Base-by-base conservation (phyloP, 2,113 vertebrate species). In the Motacilla alba region DNA sequence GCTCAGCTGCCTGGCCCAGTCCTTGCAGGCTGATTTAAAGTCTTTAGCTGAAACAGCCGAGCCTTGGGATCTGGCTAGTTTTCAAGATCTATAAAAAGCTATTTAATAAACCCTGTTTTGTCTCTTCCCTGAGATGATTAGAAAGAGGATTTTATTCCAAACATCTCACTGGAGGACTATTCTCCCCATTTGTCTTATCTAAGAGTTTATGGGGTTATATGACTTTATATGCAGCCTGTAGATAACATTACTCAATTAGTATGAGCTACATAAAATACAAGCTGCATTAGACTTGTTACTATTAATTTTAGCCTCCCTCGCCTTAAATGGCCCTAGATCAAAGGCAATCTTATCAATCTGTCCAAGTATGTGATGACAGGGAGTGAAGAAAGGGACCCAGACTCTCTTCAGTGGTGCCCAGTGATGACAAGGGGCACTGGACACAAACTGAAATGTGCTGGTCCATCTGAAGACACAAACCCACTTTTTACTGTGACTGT, bases 81-180 rank as follows among this genome's bases (percentile, higher is more conserved):
- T 74, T 93, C 80, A 92, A 91, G n/a, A 84, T 18, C 90, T 96
- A 70, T 85, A 93, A 94, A 95, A 96, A 95, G 47, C 22, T 63
- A 22, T 83, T 89, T 93, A 92, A 96, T 93, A 95, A 89, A 78
- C 68, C 20, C 35, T 33, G 24, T 59, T 94, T 72, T 4, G 13
- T 49, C 20, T 75, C 37, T 83, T 17, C 31, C 44, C 46, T 12
- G 53, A 50, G 67, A 86, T 67, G 23, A 93, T 84, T 72, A 63
- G 20, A 85, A 86, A 72, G 47, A 92, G 37, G 37, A 87, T 73
- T 95, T 85, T 46, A 56, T 83, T 80, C 24, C 78, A 59, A 52
- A 24, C 60, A 68, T 55, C 30, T 66, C 63, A 30, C 68, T 73
- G 44, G 66, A 90, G 24, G 46, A 69, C 46, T 3, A 4, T 66